phyloP scores from a whole-genome alignment of 2,888 invertebrate genomes.

The Zygogramma bicolorata region DNA sequence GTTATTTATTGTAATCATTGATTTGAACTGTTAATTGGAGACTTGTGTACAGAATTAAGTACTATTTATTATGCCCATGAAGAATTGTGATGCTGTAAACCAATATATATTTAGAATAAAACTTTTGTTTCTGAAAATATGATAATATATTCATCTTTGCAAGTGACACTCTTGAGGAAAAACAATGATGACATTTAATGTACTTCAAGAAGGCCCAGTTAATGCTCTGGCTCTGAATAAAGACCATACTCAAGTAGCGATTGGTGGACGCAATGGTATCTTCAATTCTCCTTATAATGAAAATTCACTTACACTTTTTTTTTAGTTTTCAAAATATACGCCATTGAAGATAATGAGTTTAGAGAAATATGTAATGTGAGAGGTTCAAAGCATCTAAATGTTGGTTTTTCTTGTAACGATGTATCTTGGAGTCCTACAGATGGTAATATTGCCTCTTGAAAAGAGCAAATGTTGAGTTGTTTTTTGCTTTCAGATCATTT shows the following conservation, averaged over 20 bases:
- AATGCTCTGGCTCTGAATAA: constrained; percentile 93
- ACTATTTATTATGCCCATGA: no score
- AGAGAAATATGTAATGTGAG: constrained; percentile 90
- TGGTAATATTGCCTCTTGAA: constrained; percentile 68
- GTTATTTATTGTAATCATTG: no score
- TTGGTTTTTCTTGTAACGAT: constrained; percentile 95
- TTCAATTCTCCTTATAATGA: not conserved
- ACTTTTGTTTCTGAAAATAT: no score
- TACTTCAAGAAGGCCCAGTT: constrained; percentile 88
- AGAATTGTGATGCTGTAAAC: no score
- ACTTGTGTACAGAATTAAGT: no score
- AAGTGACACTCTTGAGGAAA: not conserved
- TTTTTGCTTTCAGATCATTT: constrained; percentile 77
- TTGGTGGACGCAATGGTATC: constrained; percentile 92
- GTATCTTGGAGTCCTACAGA: constrained; percentile 95
- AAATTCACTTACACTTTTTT: constrained; percentile 45
- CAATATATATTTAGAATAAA: no score
- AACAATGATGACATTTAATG: constrained; percentile 66
- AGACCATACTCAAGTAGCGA: constrained; percentile 91
- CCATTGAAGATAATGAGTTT: constrained; percentile 88
- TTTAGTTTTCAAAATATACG: constrained; percentile 92
- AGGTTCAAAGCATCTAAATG: constrained; percentile 90
- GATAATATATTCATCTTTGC: no score
- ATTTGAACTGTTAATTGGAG: no score
- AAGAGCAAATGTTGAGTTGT: not conserved